phyloP scores from a whole-genome alignment of 2,797 vertebrate genomes.

The Chelmon rostratus region DNA sequence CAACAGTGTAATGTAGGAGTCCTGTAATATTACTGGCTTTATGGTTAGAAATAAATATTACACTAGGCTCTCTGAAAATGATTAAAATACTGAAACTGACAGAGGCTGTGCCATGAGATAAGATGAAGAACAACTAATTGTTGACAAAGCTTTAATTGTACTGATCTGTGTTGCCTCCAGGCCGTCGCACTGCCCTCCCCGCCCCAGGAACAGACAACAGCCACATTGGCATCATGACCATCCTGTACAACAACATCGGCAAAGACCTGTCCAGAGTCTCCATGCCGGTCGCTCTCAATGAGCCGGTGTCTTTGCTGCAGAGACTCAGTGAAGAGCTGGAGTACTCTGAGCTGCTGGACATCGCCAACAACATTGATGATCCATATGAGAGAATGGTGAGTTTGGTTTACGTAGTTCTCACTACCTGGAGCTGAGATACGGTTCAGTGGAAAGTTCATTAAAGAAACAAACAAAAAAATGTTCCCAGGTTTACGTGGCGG shows the following conservation, averaged over 20 bases:
- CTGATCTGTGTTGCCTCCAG: slow-evolving; percentile 47
- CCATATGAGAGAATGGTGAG: slow-evolving; percentile 93
- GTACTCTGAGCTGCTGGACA: slow-evolving; percentile 90
- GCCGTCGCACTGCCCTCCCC: slow-evolving; percentile 85
- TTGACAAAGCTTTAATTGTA: background rate
- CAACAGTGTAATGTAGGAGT: no score
- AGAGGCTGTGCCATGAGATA: no score
- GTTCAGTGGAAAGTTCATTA: background rate
- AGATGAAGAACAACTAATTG: no score
- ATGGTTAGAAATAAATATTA: no score
- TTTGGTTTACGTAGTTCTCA: background rate
- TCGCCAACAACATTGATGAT: slow-evolving; percentile 86
- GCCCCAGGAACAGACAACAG: slow-evolving; percentile 84
- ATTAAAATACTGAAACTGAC: no score
- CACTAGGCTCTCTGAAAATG: background rate
- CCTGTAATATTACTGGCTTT: no score
- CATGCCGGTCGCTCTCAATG: slow-evolving; percentile 90
- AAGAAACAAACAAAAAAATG: accelerated
- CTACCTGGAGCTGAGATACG: no score
- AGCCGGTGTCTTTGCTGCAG: slow-evolving; percentile 88
- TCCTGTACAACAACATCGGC: slow-evolving; percentile 94
- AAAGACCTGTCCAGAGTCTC: slow-evolving; percentile 94
- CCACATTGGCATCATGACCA: slow-evolving; percentile 92
- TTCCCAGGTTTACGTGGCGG: slow-evolving; percentile 89
- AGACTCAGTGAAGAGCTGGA: slow-evolving; percentile 93